These are phyloP conservation scores for Hestina assimilis DNA, from an alignment of 1,140 invertebrate genomes.

Conservation along the genomic window DNA sequence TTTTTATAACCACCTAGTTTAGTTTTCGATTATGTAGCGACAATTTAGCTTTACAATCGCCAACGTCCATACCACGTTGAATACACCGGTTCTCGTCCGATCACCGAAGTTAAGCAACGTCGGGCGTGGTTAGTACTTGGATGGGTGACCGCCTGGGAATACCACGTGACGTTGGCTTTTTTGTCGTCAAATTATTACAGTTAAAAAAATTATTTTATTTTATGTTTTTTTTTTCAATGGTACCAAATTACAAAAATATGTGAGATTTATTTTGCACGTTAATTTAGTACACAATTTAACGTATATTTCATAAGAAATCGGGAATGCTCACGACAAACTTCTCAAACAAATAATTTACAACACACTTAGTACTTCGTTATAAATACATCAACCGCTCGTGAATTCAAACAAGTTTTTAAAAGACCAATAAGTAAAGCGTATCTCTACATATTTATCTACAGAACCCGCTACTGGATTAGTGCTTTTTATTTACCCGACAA, in stretches of 20 bases:
- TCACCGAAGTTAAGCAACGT: slow-evolving; percentile 42
- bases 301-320: neutral
- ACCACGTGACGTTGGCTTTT: slow-evolving; percentile 35
- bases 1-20: too few species aligned
- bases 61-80: slow-evolving; percentile 33
- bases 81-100: slow-evolving; percentile 45
- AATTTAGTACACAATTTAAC: too few species aligned
- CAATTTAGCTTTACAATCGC: too few species aligned
- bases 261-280: too few species aligned
- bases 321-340: neutral
- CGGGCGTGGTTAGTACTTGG: slow-evolving; percentile 36
- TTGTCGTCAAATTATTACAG: too few species aligned
- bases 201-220: too few species aligned
- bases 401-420: slow-evolving; percentile 20
- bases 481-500: slow-evolving; percentile 50
- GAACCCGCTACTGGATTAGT: slow-evolving; percentile 43
- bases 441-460: slow-evolving; percentile 32
- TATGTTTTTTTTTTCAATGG: too few species aligned
- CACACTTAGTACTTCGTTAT: slow-evolving; percentile 7
- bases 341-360: slow-evolving; percentile 3
- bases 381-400: slow-evolving; percentile 9
- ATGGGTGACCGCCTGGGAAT: slow-evolving; percentile 37
- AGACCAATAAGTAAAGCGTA: slow-evolving; percentile 11
- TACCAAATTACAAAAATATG: too few species aligned
- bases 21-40: too few species aligned